Conservation (phyloP, 2,888 invertebrate species). For the Acanthococcus lagerstroemiae region DNA sequence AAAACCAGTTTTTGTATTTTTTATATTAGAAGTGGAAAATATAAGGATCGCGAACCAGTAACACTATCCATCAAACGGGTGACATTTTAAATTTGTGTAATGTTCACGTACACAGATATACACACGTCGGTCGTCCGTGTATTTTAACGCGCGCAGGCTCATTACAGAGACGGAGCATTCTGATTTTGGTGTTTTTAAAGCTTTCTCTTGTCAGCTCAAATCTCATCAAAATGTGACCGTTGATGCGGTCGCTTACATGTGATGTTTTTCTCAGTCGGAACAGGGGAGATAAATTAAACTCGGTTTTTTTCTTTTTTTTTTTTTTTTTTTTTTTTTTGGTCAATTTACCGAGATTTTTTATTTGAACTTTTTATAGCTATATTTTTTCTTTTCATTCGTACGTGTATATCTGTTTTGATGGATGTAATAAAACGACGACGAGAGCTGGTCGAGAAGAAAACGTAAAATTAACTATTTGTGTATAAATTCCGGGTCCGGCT, state of each 20-base stretch:
- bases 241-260: neutral
- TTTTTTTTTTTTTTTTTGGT: constrained; percentile 3
- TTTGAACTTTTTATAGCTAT: constrained; percentile 2
- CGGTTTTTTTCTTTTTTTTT: neutral
- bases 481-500: constrained; percentile 21
- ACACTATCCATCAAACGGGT: constrained; percentile 26
- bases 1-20: constrained; percentile 15
- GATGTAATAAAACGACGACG: constrained; percentile 7
- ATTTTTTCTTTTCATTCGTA: neutral
- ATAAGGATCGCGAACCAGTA: constrained; percentile 23
- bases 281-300: neutral
- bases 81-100: constrained; percentile 30
- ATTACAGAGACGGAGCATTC: constrained; percentile 5
- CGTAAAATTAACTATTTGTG: neutral
- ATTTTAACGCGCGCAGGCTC: neutral
- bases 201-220: constrained; percentile 13
- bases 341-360: neutral
- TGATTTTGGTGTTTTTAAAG: constrained; percentile 4
- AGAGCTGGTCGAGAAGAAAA: neutral
- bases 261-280: constrained; percentile 5
- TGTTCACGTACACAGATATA: constrained; percentile 2
- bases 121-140: neutral
- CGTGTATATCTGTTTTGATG: constrained; percentile 5
- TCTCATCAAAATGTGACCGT: constrained; percentile 21
- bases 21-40: constrained; percentile 12